phyloP scores from a whole-genome alignment of 2,797 vertebrate genomes.

The Tokudaia tokunoshimensis region DNA sequence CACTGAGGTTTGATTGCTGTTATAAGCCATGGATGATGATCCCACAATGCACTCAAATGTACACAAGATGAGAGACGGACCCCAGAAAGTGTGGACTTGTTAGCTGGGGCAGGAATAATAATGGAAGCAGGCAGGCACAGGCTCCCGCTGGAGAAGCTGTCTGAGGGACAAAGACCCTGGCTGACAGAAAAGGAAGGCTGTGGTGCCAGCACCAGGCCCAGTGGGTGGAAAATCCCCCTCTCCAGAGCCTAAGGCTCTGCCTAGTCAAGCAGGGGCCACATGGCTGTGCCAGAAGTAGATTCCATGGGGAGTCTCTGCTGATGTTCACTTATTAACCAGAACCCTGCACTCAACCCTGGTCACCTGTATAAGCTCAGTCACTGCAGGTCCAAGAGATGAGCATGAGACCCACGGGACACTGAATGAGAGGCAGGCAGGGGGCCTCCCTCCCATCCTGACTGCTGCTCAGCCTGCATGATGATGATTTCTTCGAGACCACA shows the following conservation, averaged over 20 bases:
- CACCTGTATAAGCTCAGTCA: neutral
- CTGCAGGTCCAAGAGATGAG: neutral
- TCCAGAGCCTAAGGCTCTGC: neutral
- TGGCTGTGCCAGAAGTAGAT: neutral
- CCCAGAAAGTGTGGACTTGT: neutral
- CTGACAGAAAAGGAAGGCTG: neutral
- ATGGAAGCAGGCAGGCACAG: neutral
- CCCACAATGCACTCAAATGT: neutral
- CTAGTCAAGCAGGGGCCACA: neutral
- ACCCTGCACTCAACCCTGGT: neutral
- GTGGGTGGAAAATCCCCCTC: neutral
- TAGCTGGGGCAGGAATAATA: neutral
- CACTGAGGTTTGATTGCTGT: neutral
- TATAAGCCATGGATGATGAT: neutral
- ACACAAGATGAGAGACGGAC: neutral
- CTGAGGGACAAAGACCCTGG: neutral
- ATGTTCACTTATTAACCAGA: neutral
- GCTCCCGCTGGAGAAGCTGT: neutral
- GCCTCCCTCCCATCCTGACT: neutral
- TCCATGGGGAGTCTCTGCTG: neutral
- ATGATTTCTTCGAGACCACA: slow-evolving; percentile 61
- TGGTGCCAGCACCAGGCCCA: neutral
- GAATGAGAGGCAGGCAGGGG: neutral
- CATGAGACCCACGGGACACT: neutral
- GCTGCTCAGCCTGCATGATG: slow-evolving; percentile 63